Evolutionary conservation across 2,113 vertebrate species (phyloP), one percentile per base, ranked within the genome.

Genomic region (Gasterosteus aculeatus): DNA sequence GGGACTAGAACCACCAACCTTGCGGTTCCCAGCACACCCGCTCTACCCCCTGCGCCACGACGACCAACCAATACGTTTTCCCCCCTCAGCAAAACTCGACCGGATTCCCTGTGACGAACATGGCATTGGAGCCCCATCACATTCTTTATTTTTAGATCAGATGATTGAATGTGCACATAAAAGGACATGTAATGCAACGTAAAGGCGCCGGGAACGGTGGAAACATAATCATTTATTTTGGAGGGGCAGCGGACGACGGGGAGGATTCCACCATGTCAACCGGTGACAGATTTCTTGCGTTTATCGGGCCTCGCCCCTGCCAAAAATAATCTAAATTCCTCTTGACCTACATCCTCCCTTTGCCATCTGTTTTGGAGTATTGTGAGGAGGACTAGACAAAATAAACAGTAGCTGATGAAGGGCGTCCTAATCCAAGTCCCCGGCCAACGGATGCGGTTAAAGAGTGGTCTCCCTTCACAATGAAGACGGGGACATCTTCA

Each of bases 261-360:
- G 5, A 38, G 35, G 35, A 38, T 38, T 38, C 35, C 35, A 38
- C 4, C 35, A 38, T 7, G 35, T 7, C 51, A 26, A n/a, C 22
- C 51, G 5, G 51, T 26, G 51, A 26, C n/a, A 54, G 22, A 54
- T 22, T 54, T 54, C 5, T 2, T 2, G 11, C 11, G 11, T 56
- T 53, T 54, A 11, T 22, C 10, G 22, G 19, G 49, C 53, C 7
- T 57, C 16, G 26, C 54, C 7, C 11, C 53, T 7, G 54, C 29
- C 56, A 57, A 16, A 57, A 31, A 33, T 57, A 33, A 33, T 57
- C 29, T 31, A 33, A 57, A 57, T 57, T 33, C 18, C 2, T 33
- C 61, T 53, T 75, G 44, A 69, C 58, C 65, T 80, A 69, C 47
- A 57, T 63, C 51, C 26, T 53, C 22, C 47, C 16, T 2, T n/a